Conservation (phyloP, 2,113 vertebrate species). For the Ceuthmochares aereus region DNA sequence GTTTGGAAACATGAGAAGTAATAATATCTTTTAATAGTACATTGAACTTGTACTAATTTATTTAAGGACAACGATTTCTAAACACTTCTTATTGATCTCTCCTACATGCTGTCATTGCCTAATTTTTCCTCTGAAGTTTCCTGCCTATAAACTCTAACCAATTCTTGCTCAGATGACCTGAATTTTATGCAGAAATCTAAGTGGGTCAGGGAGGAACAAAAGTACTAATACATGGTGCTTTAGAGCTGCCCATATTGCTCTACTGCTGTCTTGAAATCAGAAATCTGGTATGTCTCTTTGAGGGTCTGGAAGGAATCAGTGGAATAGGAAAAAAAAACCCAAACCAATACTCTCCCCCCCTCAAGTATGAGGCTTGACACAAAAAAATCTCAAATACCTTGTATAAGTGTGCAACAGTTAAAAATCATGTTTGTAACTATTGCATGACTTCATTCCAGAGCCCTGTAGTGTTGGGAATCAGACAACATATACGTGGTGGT, state of each 20-base stretch:
- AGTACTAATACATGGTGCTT: background rate
- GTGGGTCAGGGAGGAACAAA: background rate
- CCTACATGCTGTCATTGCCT: background rate
- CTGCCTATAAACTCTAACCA: background rate
- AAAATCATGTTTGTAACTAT: background rate
- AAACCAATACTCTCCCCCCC: background rate
- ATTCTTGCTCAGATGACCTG: background rate
- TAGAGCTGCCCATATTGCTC: background rate
- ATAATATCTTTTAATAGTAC: background rate
- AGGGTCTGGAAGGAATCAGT: background rate
- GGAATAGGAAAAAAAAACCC: rapidly evolving
- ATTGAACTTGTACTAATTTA: background rate
- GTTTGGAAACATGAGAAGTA: background rate
- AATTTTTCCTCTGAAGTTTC: background rate
- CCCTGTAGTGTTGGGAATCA: background rate
- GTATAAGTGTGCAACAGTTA: background rate
- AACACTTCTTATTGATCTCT: background rate
- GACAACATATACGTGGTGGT: background rate
- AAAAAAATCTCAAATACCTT: background rate
- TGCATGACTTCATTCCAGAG: background rate
- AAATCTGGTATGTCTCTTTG: background rate
- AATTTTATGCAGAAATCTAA: background rate
- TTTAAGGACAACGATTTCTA: background rate
- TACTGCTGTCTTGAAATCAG: background rate
- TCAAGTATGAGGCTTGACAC: background rate